A percentile compares a stretch with the other conserved stretches of the same genome.
Conservation (phyloP, 2,797 vertebrate species). For the Discoglossus pictus region DNA sequence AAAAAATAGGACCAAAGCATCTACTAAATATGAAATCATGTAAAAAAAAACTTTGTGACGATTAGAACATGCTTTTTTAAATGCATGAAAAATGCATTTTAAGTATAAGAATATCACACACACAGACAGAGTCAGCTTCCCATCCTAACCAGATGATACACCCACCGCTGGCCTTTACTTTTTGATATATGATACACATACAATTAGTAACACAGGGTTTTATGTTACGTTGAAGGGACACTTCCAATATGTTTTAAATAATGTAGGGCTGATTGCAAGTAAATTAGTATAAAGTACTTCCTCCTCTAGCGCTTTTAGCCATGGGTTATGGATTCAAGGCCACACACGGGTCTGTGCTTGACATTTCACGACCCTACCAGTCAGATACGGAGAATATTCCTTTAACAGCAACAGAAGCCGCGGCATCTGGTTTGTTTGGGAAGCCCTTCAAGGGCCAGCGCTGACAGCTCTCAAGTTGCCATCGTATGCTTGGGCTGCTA, state of each 20-base stretch:
- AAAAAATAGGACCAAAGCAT: too few relatives aligned
- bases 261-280: not conserved
- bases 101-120: too few relatives aligned
- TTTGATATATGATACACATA: conserved; percentile 3
- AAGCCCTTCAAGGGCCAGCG: conserved; percentile 33
- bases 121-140: too few relatives aligned
- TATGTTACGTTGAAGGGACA: not conserved
- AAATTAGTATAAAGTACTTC: not conserved
- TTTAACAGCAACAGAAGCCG: conserved; percentile 35
- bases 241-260: conserved; percentile 7
- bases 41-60: too few relatives aligned
- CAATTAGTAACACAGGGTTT: not conserved
- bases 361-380: conserved; percentile 32
- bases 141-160: too few relatives aligned
- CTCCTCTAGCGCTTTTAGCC: not conserved
- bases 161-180: too few relatives aligned
- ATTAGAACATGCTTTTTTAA: too few relatives aligned
- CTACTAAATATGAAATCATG: too few relatives aligned
- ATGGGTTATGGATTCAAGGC: conserved; percentile 23
- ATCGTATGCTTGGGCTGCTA: conserved; percentile 55
- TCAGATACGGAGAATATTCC: conserved; percentile 50
- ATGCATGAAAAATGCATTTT: too few relatives aligned
- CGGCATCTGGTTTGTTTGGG: conserved; percentile 59
- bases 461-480: conserved; percentile 58
- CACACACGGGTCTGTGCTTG: conserved; percentile 55